Conservation (phyloP, 2,113 vertebrate genomes). For the Vicugna pacos region DNA sequence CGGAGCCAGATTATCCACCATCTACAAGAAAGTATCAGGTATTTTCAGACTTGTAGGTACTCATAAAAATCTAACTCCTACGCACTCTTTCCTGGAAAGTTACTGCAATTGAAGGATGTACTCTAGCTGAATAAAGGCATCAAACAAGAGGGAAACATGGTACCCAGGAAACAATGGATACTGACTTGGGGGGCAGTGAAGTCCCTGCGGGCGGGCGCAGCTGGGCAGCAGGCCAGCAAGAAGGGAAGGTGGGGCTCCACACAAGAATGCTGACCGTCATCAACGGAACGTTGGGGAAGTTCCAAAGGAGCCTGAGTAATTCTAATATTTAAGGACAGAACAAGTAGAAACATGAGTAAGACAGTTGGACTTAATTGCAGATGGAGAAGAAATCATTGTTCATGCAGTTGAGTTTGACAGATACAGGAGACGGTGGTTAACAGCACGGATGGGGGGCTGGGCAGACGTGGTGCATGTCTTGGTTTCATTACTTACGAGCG, state of each 20-base stretch:
- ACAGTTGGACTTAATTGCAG: background rate
- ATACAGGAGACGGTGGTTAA: background rate
- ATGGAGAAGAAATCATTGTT: background rate
- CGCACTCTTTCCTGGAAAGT: background rate
- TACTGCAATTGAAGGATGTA: background rate
- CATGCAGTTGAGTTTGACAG: background rate
- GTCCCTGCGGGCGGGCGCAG: background rate
- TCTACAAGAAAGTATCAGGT: background rate
- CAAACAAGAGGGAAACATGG: background rate
- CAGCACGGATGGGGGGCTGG: background rate
- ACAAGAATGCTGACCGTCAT: background rate
- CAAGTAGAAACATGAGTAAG: background rate
- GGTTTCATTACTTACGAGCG: background rate
- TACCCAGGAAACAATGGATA: background rate
- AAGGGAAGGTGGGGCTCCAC: background rate
- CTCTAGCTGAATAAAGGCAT: background rate
- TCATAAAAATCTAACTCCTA: background rate
- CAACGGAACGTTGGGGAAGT: background rate
- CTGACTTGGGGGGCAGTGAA: background rate
- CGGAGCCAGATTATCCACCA: background rate
- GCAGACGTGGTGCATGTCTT: fast-evolving
- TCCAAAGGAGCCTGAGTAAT: background rate
- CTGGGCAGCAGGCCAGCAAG: background rate
- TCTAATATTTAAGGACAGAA: background rate
- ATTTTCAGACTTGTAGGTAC: background rate